These are phyloP conservation scores for Gastrophysa polygoni DNA, from an alignment of 2,888 invertebrate species.

Conservation along the genomic window DNA sequence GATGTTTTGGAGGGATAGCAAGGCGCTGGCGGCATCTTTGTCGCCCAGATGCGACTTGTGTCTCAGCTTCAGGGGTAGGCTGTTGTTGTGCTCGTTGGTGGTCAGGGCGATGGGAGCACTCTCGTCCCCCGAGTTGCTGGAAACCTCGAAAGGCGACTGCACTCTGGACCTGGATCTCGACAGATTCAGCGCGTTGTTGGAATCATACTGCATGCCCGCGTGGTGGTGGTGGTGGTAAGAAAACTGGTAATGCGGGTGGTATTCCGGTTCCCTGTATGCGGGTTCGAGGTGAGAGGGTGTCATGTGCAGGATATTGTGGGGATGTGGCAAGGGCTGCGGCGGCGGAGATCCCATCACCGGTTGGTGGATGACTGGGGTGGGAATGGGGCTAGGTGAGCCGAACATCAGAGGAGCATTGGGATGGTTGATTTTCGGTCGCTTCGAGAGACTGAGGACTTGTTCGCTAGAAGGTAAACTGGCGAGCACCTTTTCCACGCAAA, in stretches of 20 bases:
- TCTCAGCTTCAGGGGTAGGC: conserved; percentile 86
- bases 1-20: conserved; percentile 82
- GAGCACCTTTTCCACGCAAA: conserved; percentile 87
- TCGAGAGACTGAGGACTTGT: conserved; percentile 82
- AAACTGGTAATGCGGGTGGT: conserved; percentile 54
- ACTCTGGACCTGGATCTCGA: conserved; percentile 65
- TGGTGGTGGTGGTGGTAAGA: conserved; percentile 57
- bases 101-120: conserved; percentile 56
- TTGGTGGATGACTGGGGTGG: conserved; percentile 68
- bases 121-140: conserved; percentile 73
- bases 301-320: conserved; percentile 53
- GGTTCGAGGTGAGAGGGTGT: conserved; percentile 59
- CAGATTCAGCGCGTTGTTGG: conserved; percentile 74
- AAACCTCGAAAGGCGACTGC: conserved; percentile 81
- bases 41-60: conserved; percentile 91
- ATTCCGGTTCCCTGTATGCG: conserved; percentile 58
- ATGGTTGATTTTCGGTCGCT: conserved; percentile 67
- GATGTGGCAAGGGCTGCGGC: conserved; percentile 63
- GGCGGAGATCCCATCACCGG: conserved; percentile 58
- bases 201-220: conserved; percentile 62
- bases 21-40: conserved; percentile 83
- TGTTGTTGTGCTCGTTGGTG: conserved; percentile 70
- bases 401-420: conserved; percentile 63
- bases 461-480: conserved; percentile 85
- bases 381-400: conserved; percentile 63